phyloP scores from a whole-genome alignment of 2,113 vertebrate genomes.

The Corynorhinus townsendii region DNA sequence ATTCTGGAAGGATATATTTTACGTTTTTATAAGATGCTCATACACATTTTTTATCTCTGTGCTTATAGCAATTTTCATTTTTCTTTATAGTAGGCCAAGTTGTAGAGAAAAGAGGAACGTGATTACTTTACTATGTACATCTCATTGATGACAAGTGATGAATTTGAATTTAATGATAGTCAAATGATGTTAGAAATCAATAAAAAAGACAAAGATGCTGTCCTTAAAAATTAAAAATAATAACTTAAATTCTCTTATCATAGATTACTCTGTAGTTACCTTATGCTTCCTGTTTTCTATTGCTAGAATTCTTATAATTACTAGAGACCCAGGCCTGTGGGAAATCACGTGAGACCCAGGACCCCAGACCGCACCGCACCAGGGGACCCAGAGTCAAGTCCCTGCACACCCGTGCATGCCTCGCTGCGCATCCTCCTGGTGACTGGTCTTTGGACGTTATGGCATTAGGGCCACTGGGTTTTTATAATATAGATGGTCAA shows the following conservation, averaged over 20 bases:
- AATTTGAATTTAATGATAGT: background rate
- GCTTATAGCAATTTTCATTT: background rate
- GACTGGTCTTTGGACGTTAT: too few species aligned
- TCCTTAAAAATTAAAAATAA: background rate
- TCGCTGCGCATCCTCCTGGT: too few species aligned
- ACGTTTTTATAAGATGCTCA: background rate
- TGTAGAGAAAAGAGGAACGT: background rate
- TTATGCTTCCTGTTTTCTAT: background rate
- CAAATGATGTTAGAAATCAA: background rate
- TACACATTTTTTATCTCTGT: background rate
- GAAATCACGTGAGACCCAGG: too few species aligned
- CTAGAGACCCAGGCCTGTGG: too few species aligned
- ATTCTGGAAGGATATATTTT: background rate
- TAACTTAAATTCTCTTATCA: background rate
- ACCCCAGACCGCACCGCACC: too few species aligned
- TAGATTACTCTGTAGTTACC: background rate
- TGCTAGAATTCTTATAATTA: background rate
- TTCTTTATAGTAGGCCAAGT: background rate
- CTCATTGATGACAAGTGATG: background rate
- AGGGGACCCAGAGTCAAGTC: too few species aligned
- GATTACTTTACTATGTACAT: background rate
- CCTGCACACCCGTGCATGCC: rapidly evolving
- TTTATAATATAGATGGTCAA: background rate
- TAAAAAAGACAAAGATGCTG: background rate
- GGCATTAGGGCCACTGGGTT: too few species aligned